A percentile compares a stretch with the other conserved stretches of the same genome.
phyloP scores from a whole-genome alignment of 1,140 invertebrate species.

The Ectropis grisescens region DNA sequence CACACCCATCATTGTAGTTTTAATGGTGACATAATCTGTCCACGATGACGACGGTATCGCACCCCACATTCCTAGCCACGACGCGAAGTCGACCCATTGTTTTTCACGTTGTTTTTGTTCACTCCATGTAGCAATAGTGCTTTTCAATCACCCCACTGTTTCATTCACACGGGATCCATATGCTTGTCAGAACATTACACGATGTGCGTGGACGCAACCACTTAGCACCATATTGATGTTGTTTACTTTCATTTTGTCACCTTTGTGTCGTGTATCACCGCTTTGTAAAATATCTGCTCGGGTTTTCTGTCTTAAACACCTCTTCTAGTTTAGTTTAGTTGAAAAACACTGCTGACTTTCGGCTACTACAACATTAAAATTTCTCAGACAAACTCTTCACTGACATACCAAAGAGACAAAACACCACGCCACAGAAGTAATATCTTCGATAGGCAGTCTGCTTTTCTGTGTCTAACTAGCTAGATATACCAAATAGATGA shows the following conservation, averaged over 20 bases:
- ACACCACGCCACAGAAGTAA: constrained; percentile 5
- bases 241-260: constrained; percentile 7
- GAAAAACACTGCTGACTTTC: constrained; percentile 4
- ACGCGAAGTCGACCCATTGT: constrained; percentile 62
- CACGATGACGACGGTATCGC: too few species aligned
- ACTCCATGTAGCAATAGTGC: constrained; percentile 14
- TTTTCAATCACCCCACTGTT: constrained; percentile 12
- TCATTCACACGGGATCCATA: constrained; percentile 8
- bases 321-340: background rate
- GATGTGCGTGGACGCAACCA: constrained; percentile 2
- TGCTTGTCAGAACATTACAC: constrained; percentile 5
- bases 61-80: constrained; percentile 26
- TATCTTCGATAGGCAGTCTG: constrained; percentile 19
- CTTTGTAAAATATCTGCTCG: constrained; percentile 2
- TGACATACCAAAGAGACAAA: too few species aligned
- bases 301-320: too few species aligned
- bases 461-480: constrained; percentile 48
- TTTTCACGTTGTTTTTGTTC: constrained; percentile 25
- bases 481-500: constrained; percentile 39
- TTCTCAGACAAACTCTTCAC: too few species aligned
- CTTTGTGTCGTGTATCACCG: constrained; percentile 3
- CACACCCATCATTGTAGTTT: too few species aligned
- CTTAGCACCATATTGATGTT: constrained; percentile 5
- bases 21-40: too few species aligned
- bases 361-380: too few species aligned